phyloP scores from a whole-genome alignment of 2,888 invertebrate species.

The Conchocele bisecta region DNA sequence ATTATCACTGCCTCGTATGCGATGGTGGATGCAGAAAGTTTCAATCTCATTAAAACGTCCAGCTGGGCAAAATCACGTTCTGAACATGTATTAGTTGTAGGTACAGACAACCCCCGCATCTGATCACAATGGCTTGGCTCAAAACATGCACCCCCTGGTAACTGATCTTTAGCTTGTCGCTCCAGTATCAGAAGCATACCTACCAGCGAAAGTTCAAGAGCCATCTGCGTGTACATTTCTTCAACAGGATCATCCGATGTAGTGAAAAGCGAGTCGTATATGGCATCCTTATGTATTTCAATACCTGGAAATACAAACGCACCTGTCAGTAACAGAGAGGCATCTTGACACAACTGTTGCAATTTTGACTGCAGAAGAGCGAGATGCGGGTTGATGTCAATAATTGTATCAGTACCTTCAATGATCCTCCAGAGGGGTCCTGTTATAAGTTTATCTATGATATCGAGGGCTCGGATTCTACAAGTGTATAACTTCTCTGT shows the following conservation, averaged over 20 bases:
- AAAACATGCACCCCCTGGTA: conserved; percentile 33
- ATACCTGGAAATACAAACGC: too few relatives aligned
- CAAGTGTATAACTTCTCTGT: not conserved
- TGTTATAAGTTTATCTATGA: conserved; percentile 40
- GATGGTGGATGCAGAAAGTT: conserved; percentile 19
- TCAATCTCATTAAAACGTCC: conserved; percentile 18
- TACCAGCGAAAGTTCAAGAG: conserved; percentile 17
- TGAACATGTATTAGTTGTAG: conserved; percentile 17
- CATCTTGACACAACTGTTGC: conserved; percentile 19
- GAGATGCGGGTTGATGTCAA: conserved; percentile 15
- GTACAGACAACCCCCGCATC: not conserved
- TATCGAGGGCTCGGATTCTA: conserved; percentile 26
- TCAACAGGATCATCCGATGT: conserved; percentile 9
- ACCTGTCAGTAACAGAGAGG: conserved; percentile 23
- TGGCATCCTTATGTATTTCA: conserved; percentile 2
- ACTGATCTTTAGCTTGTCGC: conserved; percentile 44
- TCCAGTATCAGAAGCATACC: conserved; percentile 41
- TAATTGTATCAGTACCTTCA: conserved; percentile 6
- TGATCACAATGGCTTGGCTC: not conserved
- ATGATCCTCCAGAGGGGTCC: conserved; percentile 38
- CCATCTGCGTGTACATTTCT: conserved; percentile 34
- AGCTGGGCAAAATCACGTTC: conserved; percentile 20
- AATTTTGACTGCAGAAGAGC: conserved; percentile 3
- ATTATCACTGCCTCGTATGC: conserved; percentile 31
- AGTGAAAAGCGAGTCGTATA: conserved; percentile 10